Conservation (phyloP, 2,797 vertebrate species). For the Mycteria americana region DNA sequence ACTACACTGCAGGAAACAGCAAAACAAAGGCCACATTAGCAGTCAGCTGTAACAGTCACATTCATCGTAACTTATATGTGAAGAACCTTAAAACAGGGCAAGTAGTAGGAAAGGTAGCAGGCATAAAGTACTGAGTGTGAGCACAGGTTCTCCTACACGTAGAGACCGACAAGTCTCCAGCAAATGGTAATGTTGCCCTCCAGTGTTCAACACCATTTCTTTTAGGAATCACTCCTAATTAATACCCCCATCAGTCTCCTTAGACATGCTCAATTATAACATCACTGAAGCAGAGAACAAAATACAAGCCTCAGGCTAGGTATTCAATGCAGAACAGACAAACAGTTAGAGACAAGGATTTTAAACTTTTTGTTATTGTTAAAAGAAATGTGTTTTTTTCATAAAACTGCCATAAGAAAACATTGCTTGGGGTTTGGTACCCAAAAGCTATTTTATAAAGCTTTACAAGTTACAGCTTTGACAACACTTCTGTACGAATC, state of each 20-base stretch:
- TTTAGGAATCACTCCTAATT: slow-evolving; percentile 26
- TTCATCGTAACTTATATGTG: not conserved
- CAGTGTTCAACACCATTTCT: slow-evolving; percentile 24
- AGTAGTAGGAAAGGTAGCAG: not conserved
- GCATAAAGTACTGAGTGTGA: not conserved
- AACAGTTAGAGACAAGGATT: not conserved
- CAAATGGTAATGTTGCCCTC: slow-evolving; percentile 29
- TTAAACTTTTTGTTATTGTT: not conserved
- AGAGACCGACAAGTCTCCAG: not conserved
- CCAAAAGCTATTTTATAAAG: not conserved
- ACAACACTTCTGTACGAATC: not conserved
- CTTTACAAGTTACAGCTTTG: not conserved
- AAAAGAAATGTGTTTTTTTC: not conserved
- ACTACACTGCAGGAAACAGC: not conserved
- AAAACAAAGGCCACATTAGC: not conserved
- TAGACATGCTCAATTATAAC: slow-evolving; percentile 25
- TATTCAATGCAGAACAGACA: not conserved
- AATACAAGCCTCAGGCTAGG: not conserved
- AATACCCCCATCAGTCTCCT: slow-evolving; percentile 24
- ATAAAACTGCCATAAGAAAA: not conserved
- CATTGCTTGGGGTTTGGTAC: not conserved
- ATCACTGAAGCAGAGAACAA: slow-evolving; percentile 20
- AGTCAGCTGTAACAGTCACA: not conserved
- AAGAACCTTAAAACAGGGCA: not conserved
- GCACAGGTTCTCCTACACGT: not conserved